phyloP scores from a whole-genome alignment of 2,888 invertebrate genomes.

The Aradus depressus region DNA sequence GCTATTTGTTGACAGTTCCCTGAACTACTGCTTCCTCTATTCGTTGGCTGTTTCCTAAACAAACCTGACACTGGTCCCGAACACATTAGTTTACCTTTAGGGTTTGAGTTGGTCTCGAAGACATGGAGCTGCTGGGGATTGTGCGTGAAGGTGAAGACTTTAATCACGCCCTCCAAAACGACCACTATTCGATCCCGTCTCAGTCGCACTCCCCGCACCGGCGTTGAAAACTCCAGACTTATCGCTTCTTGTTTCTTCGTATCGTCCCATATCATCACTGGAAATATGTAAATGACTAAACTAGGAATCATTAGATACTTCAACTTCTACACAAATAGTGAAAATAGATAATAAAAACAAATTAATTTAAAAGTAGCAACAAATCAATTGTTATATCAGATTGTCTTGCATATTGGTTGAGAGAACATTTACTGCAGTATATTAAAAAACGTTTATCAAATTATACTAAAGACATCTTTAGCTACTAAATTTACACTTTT shows the following conservation, averaged over 20 bases:
- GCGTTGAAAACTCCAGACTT: slow-evolving; percentile 84
- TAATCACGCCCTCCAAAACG: slow-evolving; percentile 85
- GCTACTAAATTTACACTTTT: too few relatives aligned
- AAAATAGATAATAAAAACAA: not conserved
- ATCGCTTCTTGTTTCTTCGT: slow-evolving; percentile 89
- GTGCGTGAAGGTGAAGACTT: slow-evolving; percentile 95
- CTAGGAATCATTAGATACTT: too few relatives aligned
- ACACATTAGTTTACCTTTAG: slow-evolving; percentile 50
- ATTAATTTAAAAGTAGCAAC: not conserved
- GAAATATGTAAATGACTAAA: not conserved
- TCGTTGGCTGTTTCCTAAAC: too few relatives aligned
- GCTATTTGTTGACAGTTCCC: too few relatives aligned
- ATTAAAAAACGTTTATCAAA: not conserved
- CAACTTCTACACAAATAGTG: too few relatives aligned
- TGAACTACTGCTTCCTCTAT: too few relatives aligned
- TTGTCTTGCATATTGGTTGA: not conserved
- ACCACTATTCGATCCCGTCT: slow-evolving; percentile 94
- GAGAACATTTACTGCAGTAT: not conserved
- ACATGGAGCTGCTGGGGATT: slow-evolving; percentile 90
- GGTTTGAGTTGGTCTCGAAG: slow-evolving; percentile 90
- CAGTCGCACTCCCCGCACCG: slow-evolving; percentile 84
- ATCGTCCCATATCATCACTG: slow-evolving; percentile 97
- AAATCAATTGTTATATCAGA: not conserved
- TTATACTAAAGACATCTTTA: too few relatives aligned
- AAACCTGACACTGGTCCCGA: too few relatives aligned